Evolutionary conservation across 2,113 vertebrate species (phyloP), one percentile per base, ranked within the genome.

Genomic region (Gambusia affinis): DNA sequence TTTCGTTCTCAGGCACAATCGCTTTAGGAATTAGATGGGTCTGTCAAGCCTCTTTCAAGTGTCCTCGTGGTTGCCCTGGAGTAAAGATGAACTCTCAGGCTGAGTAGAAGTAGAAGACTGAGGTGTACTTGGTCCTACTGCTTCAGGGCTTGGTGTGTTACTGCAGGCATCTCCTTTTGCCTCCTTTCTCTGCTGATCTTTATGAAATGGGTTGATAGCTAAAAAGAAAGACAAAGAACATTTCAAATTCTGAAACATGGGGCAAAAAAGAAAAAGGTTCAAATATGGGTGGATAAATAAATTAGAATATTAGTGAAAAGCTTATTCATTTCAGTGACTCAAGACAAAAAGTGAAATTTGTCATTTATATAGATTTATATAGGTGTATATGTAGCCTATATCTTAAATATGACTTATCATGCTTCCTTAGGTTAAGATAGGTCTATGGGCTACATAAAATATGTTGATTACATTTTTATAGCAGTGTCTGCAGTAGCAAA

Each of bases 181-280:
- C 62, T 81, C 85, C 15, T 79, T 90, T 82, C 71, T 79, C 78
- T 84, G 87, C 39, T 77, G 82, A 72, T 93, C 89, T 82, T 77
- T 79, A 8, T 83, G 88, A 79, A 91, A 93, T 1, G 88, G 80
- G 70, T 76, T 85, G 90, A 57, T 79, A 3, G 87, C 93, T 94
- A 89, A 51, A 63, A 64, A 65, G 61, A n/a, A 79, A 65, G 69
- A 64, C 10, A 81, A 81, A 65, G 35, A 10, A 42, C 3, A 67
- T 51, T 72, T 73, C n/a, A 85, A 51, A 77, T 78, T 84, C 76
- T 74, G 30, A 51, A 67, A 75, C 17, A 72, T 29, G 6, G 60
- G 64, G n/a, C 68, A 54, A 60, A 81, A 83, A 76, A 67, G 10
- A 73, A 76, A 75, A 76, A 81, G 29, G 7, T 22, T 54, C 0